Evolutionary conservation across 2,113 vertebrate genomes (phyloP).

Genomic region (Monopterus albus): DNA sequence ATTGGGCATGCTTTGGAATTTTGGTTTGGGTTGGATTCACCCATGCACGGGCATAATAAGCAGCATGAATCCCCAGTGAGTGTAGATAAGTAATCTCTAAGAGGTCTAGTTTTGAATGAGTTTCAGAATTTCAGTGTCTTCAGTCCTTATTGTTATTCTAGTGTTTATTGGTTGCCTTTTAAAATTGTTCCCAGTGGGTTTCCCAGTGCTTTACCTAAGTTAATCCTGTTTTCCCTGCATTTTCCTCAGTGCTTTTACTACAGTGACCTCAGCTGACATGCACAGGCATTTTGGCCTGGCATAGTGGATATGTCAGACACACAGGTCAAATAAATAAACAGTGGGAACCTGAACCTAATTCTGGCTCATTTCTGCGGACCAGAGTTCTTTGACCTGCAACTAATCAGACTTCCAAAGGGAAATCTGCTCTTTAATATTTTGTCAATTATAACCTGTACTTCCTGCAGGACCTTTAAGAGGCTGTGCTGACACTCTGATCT

Average conservation of each 20-base stretch:
- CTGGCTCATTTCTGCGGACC: slow-evolving; percentile 39
- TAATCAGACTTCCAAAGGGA: slow-evolving; percentile 51
- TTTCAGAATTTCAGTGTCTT: slow-evolving; percentile 1
- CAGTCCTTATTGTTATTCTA: slow-evolving; percentile 10
- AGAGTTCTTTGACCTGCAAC: slow-evolving; percentile 46
- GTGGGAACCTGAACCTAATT: slow-evolving; percentile 58
- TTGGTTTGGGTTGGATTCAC: slow-evolving; percentile 59
- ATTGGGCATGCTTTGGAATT: slow-evolving; percentile 49
- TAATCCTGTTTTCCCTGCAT: slow-evolving; percentile 55
- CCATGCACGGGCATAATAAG: slow-evolving; percentile 24
- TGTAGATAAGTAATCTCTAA: slow-evolving; percentile 28
- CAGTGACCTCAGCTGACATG: slow-evolving; percentile 61
- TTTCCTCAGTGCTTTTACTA: slow-evolving; percentile 46
- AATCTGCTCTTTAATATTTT: slow-evolving; percentile 57
- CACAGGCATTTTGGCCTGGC: too few relatives aligned
- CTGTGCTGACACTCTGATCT: slow-evolving; percentile 3
- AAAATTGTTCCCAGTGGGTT: slow-evolving; percentile 32
- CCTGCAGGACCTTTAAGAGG: slow-evolving; percentile 20
- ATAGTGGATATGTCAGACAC: slow-evolving; percentile 60
- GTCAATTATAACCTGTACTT: slow-evolving; percentile 23
- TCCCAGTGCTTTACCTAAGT: slow-evolving; percentile 37
- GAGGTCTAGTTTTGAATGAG: slow-evolving; percentile 13
- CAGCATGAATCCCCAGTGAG: slow-evolving; percentile 21
- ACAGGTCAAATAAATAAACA: slow-evolving; percentile 71
- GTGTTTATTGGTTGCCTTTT: slow-evolving; percentile 50